A percentile compares a stretch with the other conserved stretches of the same genome.
phyloP scores from a whole-genome alignment of 2,113 vertebrate species.

The Prionailurus viverrinus region DNA sequence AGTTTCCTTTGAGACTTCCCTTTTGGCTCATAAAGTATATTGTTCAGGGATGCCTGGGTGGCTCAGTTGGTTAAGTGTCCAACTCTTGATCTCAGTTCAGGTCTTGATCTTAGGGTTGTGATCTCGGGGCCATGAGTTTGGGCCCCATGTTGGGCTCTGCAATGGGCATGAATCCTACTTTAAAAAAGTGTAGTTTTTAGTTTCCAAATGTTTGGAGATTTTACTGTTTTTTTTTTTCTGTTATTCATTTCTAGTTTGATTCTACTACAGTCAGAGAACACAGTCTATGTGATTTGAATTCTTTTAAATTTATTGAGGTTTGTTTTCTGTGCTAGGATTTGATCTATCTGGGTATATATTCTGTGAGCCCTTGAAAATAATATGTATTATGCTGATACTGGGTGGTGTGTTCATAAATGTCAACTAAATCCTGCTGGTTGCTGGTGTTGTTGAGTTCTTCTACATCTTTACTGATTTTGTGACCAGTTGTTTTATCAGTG shows the following conservation, averaged over 20 bases:
- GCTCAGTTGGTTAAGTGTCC: too few species aligned
- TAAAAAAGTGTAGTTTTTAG: background rate
- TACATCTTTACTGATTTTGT: background rate
- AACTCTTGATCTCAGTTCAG: too few species aligned
- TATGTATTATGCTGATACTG: background rate
- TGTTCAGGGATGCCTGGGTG: too few species aligned
- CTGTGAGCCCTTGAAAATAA: background rate
- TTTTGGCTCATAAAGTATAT: background rate
- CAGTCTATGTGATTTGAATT: background rate
- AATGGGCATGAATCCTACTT: too few species aligned
- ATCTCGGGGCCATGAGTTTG: too few species aligned
- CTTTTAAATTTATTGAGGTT: background rate
- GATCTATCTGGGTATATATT: background rate
- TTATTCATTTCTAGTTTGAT: conserved; percentile 16
- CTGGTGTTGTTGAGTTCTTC: background rate
- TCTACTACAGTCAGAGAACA: background rate
- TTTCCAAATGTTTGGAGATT: background rate
- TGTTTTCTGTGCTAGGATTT: background rate
- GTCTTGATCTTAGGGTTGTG: too few species aligned
- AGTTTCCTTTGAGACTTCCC: background rate
- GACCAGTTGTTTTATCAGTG: background rate
- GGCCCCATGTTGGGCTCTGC: too few species aligned
- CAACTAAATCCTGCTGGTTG: background rate
- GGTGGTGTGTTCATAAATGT: background rate
- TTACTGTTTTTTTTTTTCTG: background rate